Percentiles rank a stretch among this genome's conserved stretches.
phyloP scores from a whole-genome alignment of 1,140 invertebrate species.

The Brachionus rubens region DNA sequence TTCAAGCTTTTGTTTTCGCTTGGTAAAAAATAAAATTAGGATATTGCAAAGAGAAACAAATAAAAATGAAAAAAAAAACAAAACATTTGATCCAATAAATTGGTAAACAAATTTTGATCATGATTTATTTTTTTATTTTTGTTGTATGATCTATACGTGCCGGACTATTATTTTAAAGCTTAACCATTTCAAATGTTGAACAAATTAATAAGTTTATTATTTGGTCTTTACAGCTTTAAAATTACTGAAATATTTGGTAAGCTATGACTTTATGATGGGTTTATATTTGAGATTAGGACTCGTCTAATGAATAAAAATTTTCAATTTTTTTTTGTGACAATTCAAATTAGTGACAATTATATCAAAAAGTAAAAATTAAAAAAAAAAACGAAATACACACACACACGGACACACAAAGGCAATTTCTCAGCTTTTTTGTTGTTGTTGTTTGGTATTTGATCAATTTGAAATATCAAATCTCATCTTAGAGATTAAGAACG shows the following conservation, averaged over 20 bases:
- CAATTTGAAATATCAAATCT: conserved; percentile 19
- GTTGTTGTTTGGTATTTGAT: conserved; percentile 8
- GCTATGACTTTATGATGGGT: not conserved
- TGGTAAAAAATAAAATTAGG: conserved; percentile 20
- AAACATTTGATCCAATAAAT: conserved; percentile 34
- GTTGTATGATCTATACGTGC: conserved; percentile 7
- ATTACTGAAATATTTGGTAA: conserved; percentile 34
- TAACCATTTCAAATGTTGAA: conserved; percentile 22
- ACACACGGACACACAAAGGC: too few relatives aligned
- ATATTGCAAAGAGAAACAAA: conserved; percentile 23
- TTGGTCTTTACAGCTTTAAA: not conserved
- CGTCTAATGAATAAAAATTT: conserved; percentile 28
- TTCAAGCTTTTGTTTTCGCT: too few relatives aligned
- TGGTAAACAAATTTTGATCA: conserved; percentile 39
- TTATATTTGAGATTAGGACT: not conserved
- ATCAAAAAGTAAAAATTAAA: too few relatives aligned
- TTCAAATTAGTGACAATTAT: too few relatives aligned
- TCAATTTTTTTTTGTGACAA: too few relatives aligned
- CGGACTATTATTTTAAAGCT: conserved; percentile 35
- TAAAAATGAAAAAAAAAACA: not conserved
- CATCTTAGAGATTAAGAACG: conserved; percentile 12
- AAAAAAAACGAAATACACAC: too few relatives aligned
- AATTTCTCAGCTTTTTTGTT: too few relatives aligned
- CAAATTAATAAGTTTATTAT: conserved; percentile 32
- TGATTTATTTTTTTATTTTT: not conserved